Evolutionary conservation across 2,797 vertebrate species (phyloP), one percentile per base, ranked within the genome.

Genomic region (Bucorvus abyssinicus): DNA sequence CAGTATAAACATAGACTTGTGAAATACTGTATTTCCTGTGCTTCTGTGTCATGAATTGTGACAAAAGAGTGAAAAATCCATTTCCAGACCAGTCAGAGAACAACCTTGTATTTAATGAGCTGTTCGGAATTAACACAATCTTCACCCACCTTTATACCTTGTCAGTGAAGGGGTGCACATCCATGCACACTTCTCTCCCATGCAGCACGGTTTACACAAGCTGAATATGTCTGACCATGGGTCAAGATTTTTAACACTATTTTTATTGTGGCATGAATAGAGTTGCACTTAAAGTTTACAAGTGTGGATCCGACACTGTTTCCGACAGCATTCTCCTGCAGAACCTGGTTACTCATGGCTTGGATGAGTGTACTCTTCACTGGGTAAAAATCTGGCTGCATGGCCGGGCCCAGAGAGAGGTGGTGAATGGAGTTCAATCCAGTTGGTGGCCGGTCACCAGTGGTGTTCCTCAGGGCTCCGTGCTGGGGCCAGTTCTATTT

Each of bases 241-340:
- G n/a, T n/a, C n/a, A 88, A 61, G 36, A 61, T 68, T 92, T 94
- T 92, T 78, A 34, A 12, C 4, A 12, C 50, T 71, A 59, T 23
- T 53, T 92, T 88, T 80, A 64, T 63, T 78, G 84, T 81, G 21
- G 16, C 78, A 74, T 83, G 32, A 89, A 44, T 20, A 69, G 18
- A 14, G 69, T 52, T 70, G 24, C 42, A 47, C 26, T 61, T 63
- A 49, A 82, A 71, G 15, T 70, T 94, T 94, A 27, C 16, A 52
- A 53, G 11, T 26, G 11, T 61, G 45, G 9, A 36, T 82, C 29
- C n/a, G n/a, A n/a, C n/a, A n/a, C n/a, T n/a, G n/a, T n/a, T n/a
- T n/a, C n/a, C n/a, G n/a, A n/a, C n/a, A n/a, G n/a, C n/a, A n/a
- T n/a, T n/a, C n/a, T n/a, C n/a, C n/a, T n/a, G n/a, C n/a, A n/a